These are phyloP conservation scores for Hepsetus odoe DNA, from an alignment of 2,113 vertebrate genomes.

Conservation along the genomic window DNA sequence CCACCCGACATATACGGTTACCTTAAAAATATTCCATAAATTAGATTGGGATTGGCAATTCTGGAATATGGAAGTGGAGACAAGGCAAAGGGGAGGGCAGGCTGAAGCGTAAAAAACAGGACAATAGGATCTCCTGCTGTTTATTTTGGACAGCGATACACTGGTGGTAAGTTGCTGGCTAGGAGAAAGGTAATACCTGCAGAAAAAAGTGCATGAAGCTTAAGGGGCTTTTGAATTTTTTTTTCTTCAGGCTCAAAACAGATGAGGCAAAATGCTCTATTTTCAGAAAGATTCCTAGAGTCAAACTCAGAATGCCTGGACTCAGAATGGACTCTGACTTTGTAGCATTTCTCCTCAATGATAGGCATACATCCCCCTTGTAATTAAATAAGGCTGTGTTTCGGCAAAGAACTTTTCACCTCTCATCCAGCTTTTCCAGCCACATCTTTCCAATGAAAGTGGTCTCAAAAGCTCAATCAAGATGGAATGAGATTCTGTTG, in stretches of 20 bases:
- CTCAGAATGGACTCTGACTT: conserved; percentile 57
- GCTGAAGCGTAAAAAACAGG: conserved; percentile 60
- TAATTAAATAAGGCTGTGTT: conserved; percentile 74
- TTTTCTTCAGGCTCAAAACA: conserved; percentile 58
- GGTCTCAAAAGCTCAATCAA: conserved; percentile 61
- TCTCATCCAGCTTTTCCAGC: conserved; percentile 51
- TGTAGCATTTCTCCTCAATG: conserved; percentile 50
- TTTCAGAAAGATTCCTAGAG: conserved; percentile 69
- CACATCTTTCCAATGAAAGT: conserved; percentile 64
- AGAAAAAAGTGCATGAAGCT: conserved; percentile 65
- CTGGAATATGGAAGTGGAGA: conserved; percentile 71
- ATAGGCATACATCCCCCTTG: conserved; percentile 65
- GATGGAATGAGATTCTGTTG: conserved; percentile 9
- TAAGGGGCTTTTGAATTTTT: conserved; percentile 65
- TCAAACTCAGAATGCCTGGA: conserved; percentile 61
- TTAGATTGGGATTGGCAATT: conserved; percentile 87
- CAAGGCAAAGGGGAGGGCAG: conserved; percentile 58
- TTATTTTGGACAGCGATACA: conserved; percentile 70
- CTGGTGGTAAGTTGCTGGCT: conserved; percentile 72
- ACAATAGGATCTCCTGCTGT: conserved; percentile 70
- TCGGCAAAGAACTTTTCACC: conserved; percentile 66
- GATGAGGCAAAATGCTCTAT: conserved; percentile 66
- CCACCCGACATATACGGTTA: conserved; percentile 89
- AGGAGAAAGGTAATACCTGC: conserved; percentile 46
- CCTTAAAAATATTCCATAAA: conserved; percentile 92